These are phyloP conservation scores for Ceratoteleas bidentatus DNA, from an alignment of 1,140 invertebrate species.

Conservation along the genomic window DNA sequence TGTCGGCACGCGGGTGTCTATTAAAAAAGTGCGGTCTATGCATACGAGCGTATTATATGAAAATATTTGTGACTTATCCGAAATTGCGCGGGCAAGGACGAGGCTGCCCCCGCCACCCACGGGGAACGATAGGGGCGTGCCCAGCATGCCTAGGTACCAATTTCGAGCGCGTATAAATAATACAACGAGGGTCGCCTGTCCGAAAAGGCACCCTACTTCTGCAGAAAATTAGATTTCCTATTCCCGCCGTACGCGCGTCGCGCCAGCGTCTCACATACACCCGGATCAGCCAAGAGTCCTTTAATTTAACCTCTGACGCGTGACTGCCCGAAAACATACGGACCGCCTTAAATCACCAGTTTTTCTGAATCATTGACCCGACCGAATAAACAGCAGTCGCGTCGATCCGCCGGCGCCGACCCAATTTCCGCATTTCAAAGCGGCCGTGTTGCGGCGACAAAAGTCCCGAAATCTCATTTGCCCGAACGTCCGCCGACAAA, in stretches of 20 bases:
- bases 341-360: constrained; percentile 12
- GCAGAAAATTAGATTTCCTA: constrained; percentile 79
- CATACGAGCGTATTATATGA: constrained; percentile 59
- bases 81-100: constrained; percentile 68
- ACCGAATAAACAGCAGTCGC: constrained; percentile 23
- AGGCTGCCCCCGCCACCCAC: constrained; percentile 51
- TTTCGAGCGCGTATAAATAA: constrained; percentile 79
- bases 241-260: constrained; percentile 61
- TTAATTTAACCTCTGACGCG: constrained; percentile 54
- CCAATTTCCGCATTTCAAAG: constrained; percentile 14
- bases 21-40: neutral
- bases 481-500: constrained; percentile 13
- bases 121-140: constrained; percentile 72
- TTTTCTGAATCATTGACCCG: constrained; percentile 48
- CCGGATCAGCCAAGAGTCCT: constrained; percentile 20
- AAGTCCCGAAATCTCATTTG: constrained; percentile 40
- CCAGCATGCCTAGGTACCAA: constrained; percentile 77
- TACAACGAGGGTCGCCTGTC: constrained; percentile 74
- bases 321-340: constrained; percentile 38
- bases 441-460: constrained; percentile 20
- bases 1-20: neutral
- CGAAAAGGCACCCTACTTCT: constrained; percentile 67
- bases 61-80: constrained; percentile 69
- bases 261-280: constrained; percentile 9
- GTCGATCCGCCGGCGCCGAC: constrained; percentile 18